These are phyloP conservation scores for Scarus forsteni DNA, from an alignment of 2,797 vertebrate species.

Conservation along the genomic window DNA sequence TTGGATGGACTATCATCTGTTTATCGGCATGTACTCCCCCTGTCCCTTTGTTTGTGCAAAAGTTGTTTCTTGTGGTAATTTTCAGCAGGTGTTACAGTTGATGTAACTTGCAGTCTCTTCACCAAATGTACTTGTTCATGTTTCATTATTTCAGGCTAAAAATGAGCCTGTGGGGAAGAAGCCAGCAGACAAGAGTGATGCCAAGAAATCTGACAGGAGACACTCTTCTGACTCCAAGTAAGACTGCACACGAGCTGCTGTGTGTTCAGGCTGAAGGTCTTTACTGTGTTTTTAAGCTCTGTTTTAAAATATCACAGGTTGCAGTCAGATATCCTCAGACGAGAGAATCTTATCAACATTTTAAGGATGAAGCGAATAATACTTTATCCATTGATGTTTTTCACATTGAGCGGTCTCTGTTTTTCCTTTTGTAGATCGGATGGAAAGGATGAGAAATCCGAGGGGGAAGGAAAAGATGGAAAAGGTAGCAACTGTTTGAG, in stretches of 20 bases:
- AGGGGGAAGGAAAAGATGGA: constrained; percentile 89
- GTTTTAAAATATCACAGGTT: neutral
- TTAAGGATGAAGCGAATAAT: neutral
- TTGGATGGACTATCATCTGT: neutral
- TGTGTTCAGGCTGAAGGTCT: constrained; percentile 1
- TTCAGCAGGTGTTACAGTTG: neutral
- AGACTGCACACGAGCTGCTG: constrained; percentile 73
- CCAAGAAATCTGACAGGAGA: constrained; percentile 84
- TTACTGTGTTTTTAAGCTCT: neutral
- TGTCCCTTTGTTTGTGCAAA: neutral
- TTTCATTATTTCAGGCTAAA: constrained; percentile 88
- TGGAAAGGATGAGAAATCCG: constrained; percentile 87
- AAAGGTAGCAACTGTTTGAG: constrained; percentile 73
- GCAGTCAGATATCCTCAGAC: neutral
- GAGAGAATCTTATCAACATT: neutral
- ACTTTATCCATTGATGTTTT: neutral
- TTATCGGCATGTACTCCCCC: neutral
- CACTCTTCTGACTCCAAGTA: constrained; percentile 91
- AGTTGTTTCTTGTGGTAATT: too few species aligned
- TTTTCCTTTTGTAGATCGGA: constrained; percentile 79
- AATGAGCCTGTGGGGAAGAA: constrained; percentile 97
- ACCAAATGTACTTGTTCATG: neutral
- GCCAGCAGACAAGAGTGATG: constrained; percentile 87
- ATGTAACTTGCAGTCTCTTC: neutral
- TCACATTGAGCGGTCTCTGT: neutral